Evolutionary conservation across 2,113 vertebrate genomes (phyloP).

Genomic region (Coregonus clupeaformis): DNA sequence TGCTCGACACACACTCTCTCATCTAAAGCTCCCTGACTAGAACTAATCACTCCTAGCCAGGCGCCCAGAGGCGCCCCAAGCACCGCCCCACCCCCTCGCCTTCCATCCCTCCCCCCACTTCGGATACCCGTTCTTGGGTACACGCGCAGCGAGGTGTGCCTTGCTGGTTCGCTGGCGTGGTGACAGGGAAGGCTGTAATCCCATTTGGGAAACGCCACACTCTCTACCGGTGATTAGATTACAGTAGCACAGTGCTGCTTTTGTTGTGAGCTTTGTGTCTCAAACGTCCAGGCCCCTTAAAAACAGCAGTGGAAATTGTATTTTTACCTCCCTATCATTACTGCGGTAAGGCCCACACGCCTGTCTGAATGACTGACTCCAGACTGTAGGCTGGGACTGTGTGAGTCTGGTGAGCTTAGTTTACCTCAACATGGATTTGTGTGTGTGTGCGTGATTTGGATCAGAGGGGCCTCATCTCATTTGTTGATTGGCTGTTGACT

Average conservation of each 20-base stretch:
- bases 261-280: slow-evolving; percentile 4
- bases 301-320: slow-evolving; percentile 2
- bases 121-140: background rate
- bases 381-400: background rate
- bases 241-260: slow-evolving; percentile 18
- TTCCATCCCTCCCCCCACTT: background rate
- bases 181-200: slow-evolving; percentile 29
- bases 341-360: slow-evolving; percentile 21
- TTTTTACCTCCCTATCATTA: slow-evolving; percentile 34
- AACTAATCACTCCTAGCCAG: background rate
- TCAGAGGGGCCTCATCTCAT: slow-evolving; percentile 11
- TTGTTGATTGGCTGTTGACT: slow-evolving; percentile 3
- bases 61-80: background rate
- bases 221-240: slow-evolving; percentile 32
- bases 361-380: too few relatives aligned
- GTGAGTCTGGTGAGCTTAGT: slow-evolving; percentile 19
- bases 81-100: background rate
- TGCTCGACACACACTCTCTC: background rate
- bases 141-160: background rate
- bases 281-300: background rate
- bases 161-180: background rate
- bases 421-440: background rate
- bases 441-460: slow-evolving; percentile 8
- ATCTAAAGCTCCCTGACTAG: background rate
- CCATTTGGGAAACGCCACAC: slow-evolving; percentile 36